Evolutionary conservation across 2,113 vertebrate species (phyloP).

Genomic region (Syrmaticus mikado): DNA sequence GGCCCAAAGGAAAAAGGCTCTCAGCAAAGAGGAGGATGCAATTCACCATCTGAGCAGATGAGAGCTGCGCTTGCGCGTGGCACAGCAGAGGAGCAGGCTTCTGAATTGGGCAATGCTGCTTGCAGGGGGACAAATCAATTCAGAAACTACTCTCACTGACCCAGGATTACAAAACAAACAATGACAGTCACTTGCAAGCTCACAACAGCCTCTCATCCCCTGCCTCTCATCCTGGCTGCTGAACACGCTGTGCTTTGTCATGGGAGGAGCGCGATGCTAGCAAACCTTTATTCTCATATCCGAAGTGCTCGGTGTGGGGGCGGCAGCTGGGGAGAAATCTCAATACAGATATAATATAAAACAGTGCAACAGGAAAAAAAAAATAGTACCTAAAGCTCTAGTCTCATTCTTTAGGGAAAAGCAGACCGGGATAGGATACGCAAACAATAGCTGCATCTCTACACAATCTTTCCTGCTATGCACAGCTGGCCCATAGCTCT

Average conservation of each 20-base stretch:
- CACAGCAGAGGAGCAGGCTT: neutral
- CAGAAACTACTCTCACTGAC: neutral
- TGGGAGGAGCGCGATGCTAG: neutral
- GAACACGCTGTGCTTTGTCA: neutral
- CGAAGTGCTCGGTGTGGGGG: neutral
- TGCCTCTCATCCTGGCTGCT: neutral
- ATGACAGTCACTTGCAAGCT: neutral
- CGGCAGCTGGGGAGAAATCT: neutral
- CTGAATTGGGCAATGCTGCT: neutral
- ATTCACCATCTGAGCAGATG: fast-evolving
- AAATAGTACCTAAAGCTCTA: neutral
- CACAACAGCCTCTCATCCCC: neutral
- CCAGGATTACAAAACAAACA: constrained; percentile 8
- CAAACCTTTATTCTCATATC: neutral
- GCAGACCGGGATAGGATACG: neutral
- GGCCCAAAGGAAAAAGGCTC: neutral
- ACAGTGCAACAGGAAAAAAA: neutral
- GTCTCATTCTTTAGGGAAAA: neutral
- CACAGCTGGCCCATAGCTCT: neutral
- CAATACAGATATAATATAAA: neutral
- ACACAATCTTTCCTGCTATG: neutral
- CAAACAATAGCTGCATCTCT: neutral
- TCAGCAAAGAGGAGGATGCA: neutral
- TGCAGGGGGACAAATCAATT: neutral
- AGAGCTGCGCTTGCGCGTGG: neutral